Conservation (phyloP, 2,888 invertebrate genomes). For the Steinernema carpocapsae region DNA sequence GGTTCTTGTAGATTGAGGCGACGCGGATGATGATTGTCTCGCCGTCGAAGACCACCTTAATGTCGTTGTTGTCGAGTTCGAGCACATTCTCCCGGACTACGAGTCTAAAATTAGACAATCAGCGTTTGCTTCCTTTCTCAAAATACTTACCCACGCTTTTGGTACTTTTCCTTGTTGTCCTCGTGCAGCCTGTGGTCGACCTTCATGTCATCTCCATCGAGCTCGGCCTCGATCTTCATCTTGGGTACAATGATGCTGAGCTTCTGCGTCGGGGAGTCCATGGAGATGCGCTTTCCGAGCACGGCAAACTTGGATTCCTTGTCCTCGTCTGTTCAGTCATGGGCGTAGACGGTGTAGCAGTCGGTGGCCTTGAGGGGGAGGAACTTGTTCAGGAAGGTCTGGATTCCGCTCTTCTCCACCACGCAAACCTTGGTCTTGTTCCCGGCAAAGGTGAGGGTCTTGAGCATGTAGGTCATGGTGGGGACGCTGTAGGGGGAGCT, state of each 20-base stretch:
- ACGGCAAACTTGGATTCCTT: constrained; percentile 7
- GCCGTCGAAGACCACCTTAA: neutral
- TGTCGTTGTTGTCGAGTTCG: neutral
- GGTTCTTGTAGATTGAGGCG: constrained; percentile 13
- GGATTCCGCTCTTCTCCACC: neutral
- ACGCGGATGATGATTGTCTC: neutral
- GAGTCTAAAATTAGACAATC: neutral
- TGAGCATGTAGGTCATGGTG: neutral
- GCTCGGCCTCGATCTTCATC: neutral
- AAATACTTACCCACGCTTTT: neutral
- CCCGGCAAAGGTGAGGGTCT: neutral
- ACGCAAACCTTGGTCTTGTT: neutral
- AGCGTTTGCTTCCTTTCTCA: neutral
- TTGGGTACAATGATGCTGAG: neutral
- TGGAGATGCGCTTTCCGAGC: neutral
- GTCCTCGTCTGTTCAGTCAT: neutral
- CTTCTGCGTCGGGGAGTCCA: neutral
- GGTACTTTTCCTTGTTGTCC: neutral
- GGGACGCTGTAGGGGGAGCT: neutral
- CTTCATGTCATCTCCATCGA: neutral
- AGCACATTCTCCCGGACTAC: neutral
- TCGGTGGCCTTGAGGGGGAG: neutral
- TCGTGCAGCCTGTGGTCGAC: neutral
- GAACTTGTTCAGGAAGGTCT: neutral
- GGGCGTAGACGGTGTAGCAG: neutral